Conservation (phyloP, 2,797 vertebrate species). For the Dendrocincla tyrannina region DNA sequence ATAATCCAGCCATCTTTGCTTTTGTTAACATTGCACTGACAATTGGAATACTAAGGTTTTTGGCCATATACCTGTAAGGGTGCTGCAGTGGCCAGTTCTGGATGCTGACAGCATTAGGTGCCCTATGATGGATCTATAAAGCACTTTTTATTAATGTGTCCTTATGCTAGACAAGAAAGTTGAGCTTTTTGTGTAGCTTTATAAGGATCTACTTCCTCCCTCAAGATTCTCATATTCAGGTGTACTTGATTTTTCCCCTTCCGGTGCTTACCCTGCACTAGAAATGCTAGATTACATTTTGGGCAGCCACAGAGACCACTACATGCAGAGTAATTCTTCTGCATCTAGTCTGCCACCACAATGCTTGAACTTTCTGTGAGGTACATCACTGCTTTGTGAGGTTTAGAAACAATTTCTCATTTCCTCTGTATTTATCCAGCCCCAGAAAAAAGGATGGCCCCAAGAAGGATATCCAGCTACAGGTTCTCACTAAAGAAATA, state of each 20-base stretch:
- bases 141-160: background rate
- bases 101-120: rapidly evolving
- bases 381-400: background rate
- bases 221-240: background rate
- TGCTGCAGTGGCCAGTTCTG: background rate
- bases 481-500: background rate
- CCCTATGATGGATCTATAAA: background rate
- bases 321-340: background rate
- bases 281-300: background rate
- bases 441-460: background rate
- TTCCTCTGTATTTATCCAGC: background rate
- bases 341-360: background rate
- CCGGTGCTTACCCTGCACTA: background rate
- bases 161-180: background rate
- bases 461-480: background rate
- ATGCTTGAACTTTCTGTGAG: background rate
- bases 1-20: background rate
- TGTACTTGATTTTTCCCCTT: background rate
- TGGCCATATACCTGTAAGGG: background rate
- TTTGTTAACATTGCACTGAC: rapidly evolving
- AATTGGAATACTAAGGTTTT: background rate
- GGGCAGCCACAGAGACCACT: background rate
- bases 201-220: background rate
- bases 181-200: background rate
- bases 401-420: background rate